phyloP scores from a whole-genome alignment of 2,888 invertebrate genomes.

The Calliphora vomitoria region DNA sequence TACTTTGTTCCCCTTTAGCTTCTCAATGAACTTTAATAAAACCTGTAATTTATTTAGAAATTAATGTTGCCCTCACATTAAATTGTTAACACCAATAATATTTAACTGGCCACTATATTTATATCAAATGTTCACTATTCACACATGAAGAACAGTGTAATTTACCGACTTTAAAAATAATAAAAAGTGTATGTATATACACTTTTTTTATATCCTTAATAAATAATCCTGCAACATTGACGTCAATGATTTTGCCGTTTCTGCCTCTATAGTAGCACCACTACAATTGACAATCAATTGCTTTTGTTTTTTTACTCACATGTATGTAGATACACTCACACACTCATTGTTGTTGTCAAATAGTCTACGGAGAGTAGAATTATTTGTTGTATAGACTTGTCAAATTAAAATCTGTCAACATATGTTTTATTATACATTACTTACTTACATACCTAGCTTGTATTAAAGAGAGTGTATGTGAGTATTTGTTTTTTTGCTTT shows the following conservation, averaged over 20 bases:
- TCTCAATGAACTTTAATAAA: too few relatives aligned
- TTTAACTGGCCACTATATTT: not conserved
- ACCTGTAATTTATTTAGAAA: too few relatives aligned
- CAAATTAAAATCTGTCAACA: conserved; percentile 53
- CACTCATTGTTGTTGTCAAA: conserved; percentile 11
- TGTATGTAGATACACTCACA: not conserved
- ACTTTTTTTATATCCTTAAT: conserved; percentile 35
- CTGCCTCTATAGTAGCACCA: conserved; percentile 8
- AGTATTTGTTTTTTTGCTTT: conserved; percentile 23
- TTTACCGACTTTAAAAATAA: not conserved
- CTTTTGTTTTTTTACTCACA: not conserved
- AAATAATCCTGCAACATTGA: conserved; percentile 47
- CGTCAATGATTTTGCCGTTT: conserved; percentile 37
- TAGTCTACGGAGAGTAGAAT: not conserved
- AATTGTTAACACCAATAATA: not conserved
- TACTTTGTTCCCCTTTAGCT: too few relatives aligned
- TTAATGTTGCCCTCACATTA: not conserved
- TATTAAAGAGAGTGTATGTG: not conserved
- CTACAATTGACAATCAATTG: conserved; percentile 36
- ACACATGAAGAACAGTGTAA: not conserved
- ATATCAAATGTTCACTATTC: not conserved
- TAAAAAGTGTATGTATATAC: conserved; percentile 10
- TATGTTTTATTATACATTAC: conserved; percentile 38
- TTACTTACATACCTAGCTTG: not conserved
- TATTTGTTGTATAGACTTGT: not conserved